phyloP scores from a whole-genome alignment of 2,113 vertebrate species.

The Cyrtonyx montezumae region DNA sequence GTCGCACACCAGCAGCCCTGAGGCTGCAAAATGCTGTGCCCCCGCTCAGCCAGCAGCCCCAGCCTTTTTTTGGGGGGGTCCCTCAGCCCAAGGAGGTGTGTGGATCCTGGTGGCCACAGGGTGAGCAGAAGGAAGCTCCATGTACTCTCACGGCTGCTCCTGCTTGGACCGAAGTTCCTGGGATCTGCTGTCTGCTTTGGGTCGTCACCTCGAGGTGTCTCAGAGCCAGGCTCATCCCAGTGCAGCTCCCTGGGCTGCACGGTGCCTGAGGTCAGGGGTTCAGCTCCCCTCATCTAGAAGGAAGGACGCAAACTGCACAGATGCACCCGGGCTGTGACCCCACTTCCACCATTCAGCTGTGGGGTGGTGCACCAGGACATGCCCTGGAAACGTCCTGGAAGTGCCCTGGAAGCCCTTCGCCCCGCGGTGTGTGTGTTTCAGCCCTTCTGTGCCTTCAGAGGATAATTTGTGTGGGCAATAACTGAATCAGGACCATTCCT shows the following conservation, averaged over 20 bases:
- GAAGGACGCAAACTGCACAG: accelerated
- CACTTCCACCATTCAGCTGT: background rate
- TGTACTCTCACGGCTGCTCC: background rate
- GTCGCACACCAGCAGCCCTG: background rate
- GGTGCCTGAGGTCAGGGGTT: accelerated
- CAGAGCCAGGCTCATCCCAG: background rate
- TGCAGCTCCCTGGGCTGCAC: too few relatives aligned
- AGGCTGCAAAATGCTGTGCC: background rate
- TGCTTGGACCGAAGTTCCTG: background rate
- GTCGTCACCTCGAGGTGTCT: background rate
- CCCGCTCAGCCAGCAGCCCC: background rate
- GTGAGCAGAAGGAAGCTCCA: background rate
- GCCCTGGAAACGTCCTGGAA: background rate
- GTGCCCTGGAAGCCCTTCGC: too few relatives aligned
- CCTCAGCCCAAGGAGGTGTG: background rate
- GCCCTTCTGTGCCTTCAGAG: background rate
- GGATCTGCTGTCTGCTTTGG: background rate
- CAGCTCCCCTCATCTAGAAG: background rate
- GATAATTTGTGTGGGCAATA: background rate
- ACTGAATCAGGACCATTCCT: background rate
- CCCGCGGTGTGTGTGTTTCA: accelerated
- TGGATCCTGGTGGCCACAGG: background rate
- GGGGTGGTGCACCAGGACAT: background rate
- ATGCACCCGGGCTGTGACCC: background rate
- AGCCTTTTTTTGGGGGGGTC: background rate